These are phyloP conservation scores for Pangasius djambal DNA, from an alignment of 2,797 vertebrate species.

Conservation along the genomic window DNA sequence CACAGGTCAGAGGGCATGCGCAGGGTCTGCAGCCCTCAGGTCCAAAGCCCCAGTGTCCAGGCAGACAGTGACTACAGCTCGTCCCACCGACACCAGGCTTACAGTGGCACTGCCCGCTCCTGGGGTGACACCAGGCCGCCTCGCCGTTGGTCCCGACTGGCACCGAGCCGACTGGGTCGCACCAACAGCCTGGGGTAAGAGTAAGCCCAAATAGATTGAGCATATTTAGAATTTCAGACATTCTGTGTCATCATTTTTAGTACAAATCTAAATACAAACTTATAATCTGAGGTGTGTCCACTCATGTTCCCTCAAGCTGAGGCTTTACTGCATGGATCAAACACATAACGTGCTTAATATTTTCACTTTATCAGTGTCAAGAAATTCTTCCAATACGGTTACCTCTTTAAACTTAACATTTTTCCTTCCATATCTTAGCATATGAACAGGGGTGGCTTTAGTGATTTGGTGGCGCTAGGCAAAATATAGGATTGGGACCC, in stretches of 20 bases:
- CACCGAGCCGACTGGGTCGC: conserved; percentile 80
- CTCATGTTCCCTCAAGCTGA: not conserved
- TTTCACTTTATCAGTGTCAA: not conserved
- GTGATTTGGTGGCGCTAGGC: no score
- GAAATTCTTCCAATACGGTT: not conserved
- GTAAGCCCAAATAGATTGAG: not conserved
- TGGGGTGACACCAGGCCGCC: conserved; percentile 79
- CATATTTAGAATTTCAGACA: not conserved
- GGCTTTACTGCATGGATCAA: not conserved
- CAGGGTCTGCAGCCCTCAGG: conserved; percentile 81
- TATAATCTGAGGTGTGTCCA: not conserved
- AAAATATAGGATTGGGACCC: no score
- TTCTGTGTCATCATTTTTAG: not conserved
- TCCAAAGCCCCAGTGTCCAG: conserved; percentile 86
- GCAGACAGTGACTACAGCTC: conserved; percentile 79
- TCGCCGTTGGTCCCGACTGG: conserved; percentile 64
- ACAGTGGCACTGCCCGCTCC: conserved; percentile 87
- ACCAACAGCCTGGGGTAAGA: conserved; percentile 78
- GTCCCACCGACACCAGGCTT: conserved; percentile 81
- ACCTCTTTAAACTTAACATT: not conserved
- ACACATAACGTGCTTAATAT: not conserved
- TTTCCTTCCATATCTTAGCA: not conserved
- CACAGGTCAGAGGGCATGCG: conserved; percentile 78
- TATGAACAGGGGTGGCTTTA: not conserved
- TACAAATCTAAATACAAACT: not conserved